Evolutionary conservation across 1,140 invertebrate genomes (phyloP), one percentile per base, ranked within the genome.

Genomic region (Lepidurus packardi): DNA sequence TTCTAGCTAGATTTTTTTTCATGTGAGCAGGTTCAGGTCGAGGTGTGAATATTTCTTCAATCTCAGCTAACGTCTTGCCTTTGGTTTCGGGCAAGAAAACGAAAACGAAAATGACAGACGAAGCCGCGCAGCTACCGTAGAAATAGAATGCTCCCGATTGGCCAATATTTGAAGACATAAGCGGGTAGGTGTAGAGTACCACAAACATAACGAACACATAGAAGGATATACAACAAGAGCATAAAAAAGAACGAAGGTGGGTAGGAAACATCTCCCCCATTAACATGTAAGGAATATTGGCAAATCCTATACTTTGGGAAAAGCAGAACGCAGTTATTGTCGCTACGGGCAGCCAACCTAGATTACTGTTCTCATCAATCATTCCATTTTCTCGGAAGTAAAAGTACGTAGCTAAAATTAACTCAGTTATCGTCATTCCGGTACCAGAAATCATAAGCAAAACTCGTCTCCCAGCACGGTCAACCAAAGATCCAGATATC

Each of bases 251-350:
- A 9, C 76, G 41, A 25, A 77, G 45, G 21, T 16, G 44, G 10
- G 42, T 7, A 13, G 76, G 76, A 16, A 77, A 77, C 1, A 77
- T 77, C 25, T 77, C 76, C 9, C 76, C 47, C 83, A 92, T 89
- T 88, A 93, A 90, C 85, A 93, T 88, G 90, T 92, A 93, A 0
- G 92, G 91, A 42, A 94, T 90, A 0, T 92, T 92, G 1, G 92
- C 92, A 79, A 90, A 90, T 43, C 93, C 92, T 24, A 94, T 82
- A 0, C 90, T 91, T 84, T 93, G 93, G n/a, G 90, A 86, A 25
- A 92, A 83, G 42, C 93, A 92, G 84, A 92, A 96, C 1, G 91
- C 77, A 45, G 91, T 90, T 6, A 96, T 82, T 73, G 90, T 89
- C 1, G 90, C 78, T 1, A 95, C 83, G 1, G 94, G 92, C 44